Percentiles rank a stretch among this genome's conserved stretches.
These are phyloP conservation scores for Carettochelys insculpta DNA, from an alignment of 2,113 vertebrate species.

Conservation along the genomic window DNA sequence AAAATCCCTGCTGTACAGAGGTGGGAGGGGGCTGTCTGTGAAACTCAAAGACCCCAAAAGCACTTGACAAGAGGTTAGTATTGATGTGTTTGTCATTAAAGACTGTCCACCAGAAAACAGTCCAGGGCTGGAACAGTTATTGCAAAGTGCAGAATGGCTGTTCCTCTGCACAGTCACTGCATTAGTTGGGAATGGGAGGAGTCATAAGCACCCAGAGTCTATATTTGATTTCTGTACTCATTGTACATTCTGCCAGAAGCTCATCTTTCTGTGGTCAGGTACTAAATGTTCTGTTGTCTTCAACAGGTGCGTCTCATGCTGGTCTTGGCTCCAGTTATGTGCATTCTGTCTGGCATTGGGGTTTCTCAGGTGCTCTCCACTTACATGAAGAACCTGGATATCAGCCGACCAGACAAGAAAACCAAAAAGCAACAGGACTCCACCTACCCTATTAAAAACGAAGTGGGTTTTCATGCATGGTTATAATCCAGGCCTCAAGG, in stretches of 20 bases:
- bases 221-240: neutral
- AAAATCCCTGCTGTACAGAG: accelerated
- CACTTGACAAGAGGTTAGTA: accelerated
- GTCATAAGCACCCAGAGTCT: neutral
- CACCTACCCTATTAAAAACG: slow-evolving; percentile 98
- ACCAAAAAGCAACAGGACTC: slow-evolving; percentile 95
- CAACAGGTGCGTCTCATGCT: slow-evolving; percentile 95
- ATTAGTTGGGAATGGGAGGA: neutral
- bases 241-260: neutral
- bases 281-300: neutral
- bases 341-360: slow-evolving; percentile 96
- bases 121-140: accelerated
- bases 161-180: neutral
- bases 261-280: accelerated
- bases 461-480: slow-evolving; percentile 73
- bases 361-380: slow-evolving; percentile 97
- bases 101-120: neutral
- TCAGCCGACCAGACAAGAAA: slow-evolving; percentile 95
- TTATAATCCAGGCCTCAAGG: neutral
- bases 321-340: slow-evolving; percentile 97
- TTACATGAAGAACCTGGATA: slow-evolving; percentile 98
- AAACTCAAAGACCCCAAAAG: neutral
- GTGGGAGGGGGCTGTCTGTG: no score
- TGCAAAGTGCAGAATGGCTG: neutral
- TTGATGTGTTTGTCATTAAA: neutral